Conservation (phyloP, 1,140 invertebrate species). For the Euglossa dilemma region DNA sequence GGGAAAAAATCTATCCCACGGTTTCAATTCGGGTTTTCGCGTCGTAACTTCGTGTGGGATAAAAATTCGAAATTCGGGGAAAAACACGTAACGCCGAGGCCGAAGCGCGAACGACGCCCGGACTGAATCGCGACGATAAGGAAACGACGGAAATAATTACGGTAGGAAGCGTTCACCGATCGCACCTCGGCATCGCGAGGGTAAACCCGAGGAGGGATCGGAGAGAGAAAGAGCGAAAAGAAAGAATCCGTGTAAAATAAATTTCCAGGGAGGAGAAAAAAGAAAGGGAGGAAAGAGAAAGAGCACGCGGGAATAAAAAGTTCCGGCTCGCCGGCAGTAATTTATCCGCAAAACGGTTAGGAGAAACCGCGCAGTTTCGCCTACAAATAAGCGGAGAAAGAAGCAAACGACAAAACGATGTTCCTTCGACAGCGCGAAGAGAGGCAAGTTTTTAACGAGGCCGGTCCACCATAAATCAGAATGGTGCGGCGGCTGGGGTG, state of each 20-base stretch:
- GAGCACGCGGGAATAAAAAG: neutral
- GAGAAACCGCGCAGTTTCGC: neutral
- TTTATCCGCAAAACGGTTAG: neutral
- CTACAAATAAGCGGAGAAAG: neutral
- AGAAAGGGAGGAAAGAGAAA: neutral
- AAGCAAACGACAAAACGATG: neutral
- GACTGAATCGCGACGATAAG: no score
- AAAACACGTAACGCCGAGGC: no score
- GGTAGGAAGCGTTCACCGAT: no score
- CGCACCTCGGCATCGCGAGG: no score
- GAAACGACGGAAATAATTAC: no score
- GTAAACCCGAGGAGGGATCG: no score
- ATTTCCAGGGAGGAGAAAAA: neutral
- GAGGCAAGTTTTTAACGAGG: slow-evolving; percentile 38
- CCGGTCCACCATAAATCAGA: slow-evolving; percentile 41
- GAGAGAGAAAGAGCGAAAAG: neutral
- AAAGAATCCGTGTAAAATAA: neutral
- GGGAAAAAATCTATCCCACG: neutral
- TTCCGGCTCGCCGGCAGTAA: neutral
- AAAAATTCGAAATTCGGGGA: no score
- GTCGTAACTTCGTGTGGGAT: no score
- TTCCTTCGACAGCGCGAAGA: neutral
- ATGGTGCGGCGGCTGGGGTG: slow-evolving; percentile 31
- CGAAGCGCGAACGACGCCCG: no score
- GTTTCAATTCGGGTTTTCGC: neutral